phyloP scores from a whole-genome alignment of 2,888 invertebrate genomes.

The Metallyticus violacea region DNA sequence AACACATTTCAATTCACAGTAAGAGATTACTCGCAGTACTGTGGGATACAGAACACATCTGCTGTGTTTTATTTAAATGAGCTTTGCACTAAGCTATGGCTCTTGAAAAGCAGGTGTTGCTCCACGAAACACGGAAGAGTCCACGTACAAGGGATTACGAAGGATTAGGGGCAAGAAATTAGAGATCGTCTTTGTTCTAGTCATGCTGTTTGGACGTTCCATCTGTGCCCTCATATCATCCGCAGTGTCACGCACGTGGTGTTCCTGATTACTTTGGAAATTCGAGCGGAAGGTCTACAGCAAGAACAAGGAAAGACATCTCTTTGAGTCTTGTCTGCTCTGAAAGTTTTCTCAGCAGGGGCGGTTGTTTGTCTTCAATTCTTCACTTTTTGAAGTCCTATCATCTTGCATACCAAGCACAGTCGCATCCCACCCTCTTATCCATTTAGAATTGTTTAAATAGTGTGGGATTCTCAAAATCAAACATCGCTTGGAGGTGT shows the following conservation, averaged over 20 bases:
- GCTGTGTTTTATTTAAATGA: background rate
- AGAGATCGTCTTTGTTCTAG: background rate
- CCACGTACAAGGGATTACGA: background rate
- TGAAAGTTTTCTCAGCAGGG: too few species aligned
- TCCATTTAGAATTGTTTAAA: conserved; percentile 9
- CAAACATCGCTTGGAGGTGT: background rate
- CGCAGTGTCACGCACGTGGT: too few species aligned
- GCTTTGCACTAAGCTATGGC: too few species aligned
- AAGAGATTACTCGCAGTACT: background rate
- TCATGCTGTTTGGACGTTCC: too few species aligned
- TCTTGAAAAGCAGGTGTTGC: background rate
- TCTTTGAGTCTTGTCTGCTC: too few species aligned
- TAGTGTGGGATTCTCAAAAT: background rate
- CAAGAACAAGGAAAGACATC: too few species aligned
- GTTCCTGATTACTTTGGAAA: too few species aligned
- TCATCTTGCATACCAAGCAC: background rate
- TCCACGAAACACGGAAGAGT: background rate
- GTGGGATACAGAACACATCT: background rate
- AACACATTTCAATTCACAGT: background rate
- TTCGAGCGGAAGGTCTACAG: background rate
- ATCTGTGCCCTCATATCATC: background rate
- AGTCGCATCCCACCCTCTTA: background rate
- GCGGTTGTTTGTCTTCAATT: too few species aligned
- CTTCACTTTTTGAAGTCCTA: background rate
- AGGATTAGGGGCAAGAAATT: background rate